Evolutionary conservation across 2,113 vertebrate genomes (phyloP).

Genomic region (Pandion haliaetus): DNA sequence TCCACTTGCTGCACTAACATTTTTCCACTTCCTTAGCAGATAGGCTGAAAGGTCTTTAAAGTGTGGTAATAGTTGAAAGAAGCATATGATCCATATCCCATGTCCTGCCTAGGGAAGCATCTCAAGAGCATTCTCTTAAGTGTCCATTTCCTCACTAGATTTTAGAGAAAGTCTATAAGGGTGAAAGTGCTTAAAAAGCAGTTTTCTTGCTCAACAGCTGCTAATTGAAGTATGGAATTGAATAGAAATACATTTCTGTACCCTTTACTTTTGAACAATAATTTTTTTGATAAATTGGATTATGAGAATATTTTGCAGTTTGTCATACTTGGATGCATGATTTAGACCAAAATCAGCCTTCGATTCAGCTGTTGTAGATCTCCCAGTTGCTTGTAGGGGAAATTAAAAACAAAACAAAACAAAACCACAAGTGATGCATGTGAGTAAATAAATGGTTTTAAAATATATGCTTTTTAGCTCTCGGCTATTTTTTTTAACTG

Average conservation of each 20-base stretch:
- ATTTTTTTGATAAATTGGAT: background rate
- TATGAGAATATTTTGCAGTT: background rate
- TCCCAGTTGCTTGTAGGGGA: background rate
- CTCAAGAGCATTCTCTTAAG: background rate
- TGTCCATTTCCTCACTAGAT: background rate
- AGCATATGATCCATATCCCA: background rate
- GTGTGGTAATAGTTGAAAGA: background rate
- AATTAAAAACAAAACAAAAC: background rate
- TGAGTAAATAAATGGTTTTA: background rate
- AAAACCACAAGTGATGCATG: background rate
- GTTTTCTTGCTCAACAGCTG: background rate
- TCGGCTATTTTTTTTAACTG: background rate
- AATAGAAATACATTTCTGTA: background rate
- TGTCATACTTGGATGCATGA: background rate
- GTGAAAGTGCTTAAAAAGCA: background rate
- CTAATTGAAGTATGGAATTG: background rate
- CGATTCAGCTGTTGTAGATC: background rate
- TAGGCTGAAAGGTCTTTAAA: background rate
- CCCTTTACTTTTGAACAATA: background rate
- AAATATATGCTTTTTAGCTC: background rate
- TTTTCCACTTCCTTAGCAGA: background rate
- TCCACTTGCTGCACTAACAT: background rate
- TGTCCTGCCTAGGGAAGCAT: background rate
- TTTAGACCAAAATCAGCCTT: background rate
- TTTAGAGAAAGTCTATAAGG: background rate